Evolutionary conservation across 2,113 vertebrate species (phyloP).

Genomic region (Halcyon malimbica): DNA sequence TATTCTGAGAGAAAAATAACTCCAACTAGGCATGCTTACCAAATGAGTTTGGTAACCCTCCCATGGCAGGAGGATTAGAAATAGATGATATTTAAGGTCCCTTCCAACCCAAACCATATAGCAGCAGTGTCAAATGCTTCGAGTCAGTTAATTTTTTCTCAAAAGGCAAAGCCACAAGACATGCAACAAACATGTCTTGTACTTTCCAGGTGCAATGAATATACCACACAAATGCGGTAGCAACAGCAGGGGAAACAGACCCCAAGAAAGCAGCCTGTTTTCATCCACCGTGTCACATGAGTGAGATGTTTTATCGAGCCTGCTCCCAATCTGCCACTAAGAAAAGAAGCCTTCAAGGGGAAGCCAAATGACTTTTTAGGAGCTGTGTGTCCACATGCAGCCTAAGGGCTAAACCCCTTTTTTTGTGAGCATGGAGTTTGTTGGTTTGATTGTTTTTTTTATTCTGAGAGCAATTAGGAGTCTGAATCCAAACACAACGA

Average conservation of each 20-base stretch:
- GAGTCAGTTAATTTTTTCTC: not conserved
- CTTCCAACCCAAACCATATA: not conserved
- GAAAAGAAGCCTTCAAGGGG: not conserved
- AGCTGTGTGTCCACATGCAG: not conserved
- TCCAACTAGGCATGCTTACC: not conserved
- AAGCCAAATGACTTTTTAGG: not conserved
- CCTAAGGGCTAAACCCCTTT: not conserved
- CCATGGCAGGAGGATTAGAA: not conserved
- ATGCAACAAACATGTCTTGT: accelerated
- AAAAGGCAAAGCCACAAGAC: not conserved
- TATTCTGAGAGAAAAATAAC: not conserved
- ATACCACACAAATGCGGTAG: not conserved
- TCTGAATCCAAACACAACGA: not conserved
- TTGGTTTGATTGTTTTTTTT: not conserved
- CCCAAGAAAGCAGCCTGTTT: not conserved
- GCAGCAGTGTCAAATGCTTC: not conserved
- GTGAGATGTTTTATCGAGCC: not conserved
- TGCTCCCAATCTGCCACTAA: not conserved
- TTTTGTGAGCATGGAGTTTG: not conserved
- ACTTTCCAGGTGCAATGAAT: not conserved
- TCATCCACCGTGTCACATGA: accelerated
- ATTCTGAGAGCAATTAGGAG: not conserved
- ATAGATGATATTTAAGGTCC: not conserved
- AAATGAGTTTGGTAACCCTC: not conserved
- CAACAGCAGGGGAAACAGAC: not conserved